Evolutionary conservation across 1,140 invertebrate species (phyloP), one percentile per base, ranked within the genome.

Genomic region (Eupristina koningsbergeri): DNA sequence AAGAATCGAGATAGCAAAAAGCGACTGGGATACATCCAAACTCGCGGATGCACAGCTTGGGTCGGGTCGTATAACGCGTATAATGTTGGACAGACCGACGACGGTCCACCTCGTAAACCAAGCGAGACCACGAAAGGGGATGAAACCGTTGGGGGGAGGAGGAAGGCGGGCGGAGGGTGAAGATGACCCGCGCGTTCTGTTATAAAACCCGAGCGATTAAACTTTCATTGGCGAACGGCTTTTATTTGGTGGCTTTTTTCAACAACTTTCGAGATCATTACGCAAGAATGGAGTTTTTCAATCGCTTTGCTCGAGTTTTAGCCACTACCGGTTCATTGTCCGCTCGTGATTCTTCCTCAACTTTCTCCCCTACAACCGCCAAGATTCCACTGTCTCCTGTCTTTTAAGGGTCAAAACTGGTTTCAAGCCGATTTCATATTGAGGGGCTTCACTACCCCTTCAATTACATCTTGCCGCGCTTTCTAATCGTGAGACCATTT

Each of bases 61-160:
- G n/a, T 2, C 50, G 75, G 69, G 85, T 90, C 89, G 88, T 90
- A 90, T 91, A 91, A 89, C 88, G 88, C 87, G 87, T 87, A 89
- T 90, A 91, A 90, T 89, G 88, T 87, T 86, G 79, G 36, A 87
- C 89, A 89, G 89, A 90, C 89, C 88, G 89, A 88, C 90, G 88
- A 89, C 90, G 88, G 90, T 89, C 88, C 86, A 83, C 81, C 79
- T 87, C 88, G 84, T 88, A 87, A 88, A 88, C 85, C 87, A 83
- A 83, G 84, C 87, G 77, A 85, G 85, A 86, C 85, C 80, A 80
- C 69, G 47, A 8, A 36, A 76, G 61, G 81, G 84, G 85, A 81
- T 85, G 61, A 34, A 36, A 22, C 26, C 36, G 47, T 15, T 31
- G n/a, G 15, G 34, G 31, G 22, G 53, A 17, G 31, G n/a, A 34